phyloP scores from a whole-genome alignment of 2,888 invertebrate species.

The Micoletzkya japonica region DNA sequence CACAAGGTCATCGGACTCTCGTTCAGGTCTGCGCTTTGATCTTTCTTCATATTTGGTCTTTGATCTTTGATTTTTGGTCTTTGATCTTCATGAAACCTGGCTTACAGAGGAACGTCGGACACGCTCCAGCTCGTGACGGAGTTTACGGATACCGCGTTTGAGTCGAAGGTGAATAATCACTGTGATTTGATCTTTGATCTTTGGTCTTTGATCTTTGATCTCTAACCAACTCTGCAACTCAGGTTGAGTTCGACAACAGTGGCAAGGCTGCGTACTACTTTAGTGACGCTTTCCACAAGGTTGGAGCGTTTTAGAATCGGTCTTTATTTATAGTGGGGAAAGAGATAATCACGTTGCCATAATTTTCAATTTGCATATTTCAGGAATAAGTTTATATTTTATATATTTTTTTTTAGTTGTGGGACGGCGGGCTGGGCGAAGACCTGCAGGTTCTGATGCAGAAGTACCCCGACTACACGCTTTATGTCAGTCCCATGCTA shows the following conservation, averaged over 20 bases:
- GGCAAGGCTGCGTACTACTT: constrained; percentile 55
- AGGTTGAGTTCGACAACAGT: constrained; percentile 29
- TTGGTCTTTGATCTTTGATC: not conserved
- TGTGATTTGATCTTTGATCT: no score
- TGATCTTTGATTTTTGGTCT: no score
- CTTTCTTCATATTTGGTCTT: no score
- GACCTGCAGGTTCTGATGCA: constrained; percentile 39
- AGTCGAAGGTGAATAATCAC: not conserved
- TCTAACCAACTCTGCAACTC: not conserved
- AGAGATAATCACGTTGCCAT: not conserved
- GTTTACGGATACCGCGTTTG: constrained; percentile 12
- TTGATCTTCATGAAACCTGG: no score
- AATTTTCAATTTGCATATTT: not conserved
- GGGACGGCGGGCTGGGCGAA: constrained; percentile 50
- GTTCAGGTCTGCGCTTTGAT: constrained; percentile 20
- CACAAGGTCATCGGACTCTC: constrained; percentile 11
- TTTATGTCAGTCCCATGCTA: constrained; percentile 38
- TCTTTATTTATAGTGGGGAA: no score
- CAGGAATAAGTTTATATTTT: no score
- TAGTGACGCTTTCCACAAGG: constrained; percentile 45
- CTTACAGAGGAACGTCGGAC: constrained; percentile 9
- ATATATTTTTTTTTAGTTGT: constrained; percentile 35
- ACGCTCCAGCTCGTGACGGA: constrained; percentile 1
- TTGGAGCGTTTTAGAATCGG: not conserved
- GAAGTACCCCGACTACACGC: constrained; percentile 43